Percentiles rank a stretch among this genome's conserved stretches.
Evolutionary conservation across 2,113 vertebrate species (phyloP).

Genomic region (Hippocampus abdominalis): DNA sequence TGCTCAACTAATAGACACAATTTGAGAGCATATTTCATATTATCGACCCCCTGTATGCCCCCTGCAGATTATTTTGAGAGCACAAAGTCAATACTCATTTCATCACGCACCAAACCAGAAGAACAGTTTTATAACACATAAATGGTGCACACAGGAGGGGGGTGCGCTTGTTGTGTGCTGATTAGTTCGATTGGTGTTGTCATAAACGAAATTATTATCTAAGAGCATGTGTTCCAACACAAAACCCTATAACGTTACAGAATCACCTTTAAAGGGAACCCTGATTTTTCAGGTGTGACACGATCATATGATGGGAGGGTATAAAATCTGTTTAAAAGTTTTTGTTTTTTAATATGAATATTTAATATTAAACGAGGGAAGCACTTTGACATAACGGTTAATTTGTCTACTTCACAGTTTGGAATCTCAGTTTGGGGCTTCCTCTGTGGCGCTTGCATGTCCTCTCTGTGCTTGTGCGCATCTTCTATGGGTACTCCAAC

Average conservation of each 20-base stretch:
- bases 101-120: constrained; percentile 2
- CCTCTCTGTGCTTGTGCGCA: too few species aligned
- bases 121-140: constrained; percentile 10
- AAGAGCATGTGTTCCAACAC: too few species aligned
- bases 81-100: constrained; percentile 4
- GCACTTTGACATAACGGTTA: too few species aligned
- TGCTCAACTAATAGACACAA: not conserved
- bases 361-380: too few species aligned
- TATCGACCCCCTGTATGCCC: not conserved
- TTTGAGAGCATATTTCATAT: not conserved
- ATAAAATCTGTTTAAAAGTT: too few species aligned
- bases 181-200: not conserved
- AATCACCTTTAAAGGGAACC: not conserved
- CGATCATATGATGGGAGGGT: too few species aligned
- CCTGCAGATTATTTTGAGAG: constrained; percentile 5
- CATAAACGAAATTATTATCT: not conserved
- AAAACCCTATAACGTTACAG: not conserved
- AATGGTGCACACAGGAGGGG: not conserved
- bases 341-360: too few species aligned
- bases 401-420: too few species aligned
- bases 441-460: too few species aligned
- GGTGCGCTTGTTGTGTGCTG: not conserved
- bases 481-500: too few species aligned
- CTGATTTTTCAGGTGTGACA: too few species aligned
- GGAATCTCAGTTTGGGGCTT: too few species aligned